Base-by-base conservation (phyloP, 2,797 vertebrate species). In the Enteromius fasciolatus region DNA sequence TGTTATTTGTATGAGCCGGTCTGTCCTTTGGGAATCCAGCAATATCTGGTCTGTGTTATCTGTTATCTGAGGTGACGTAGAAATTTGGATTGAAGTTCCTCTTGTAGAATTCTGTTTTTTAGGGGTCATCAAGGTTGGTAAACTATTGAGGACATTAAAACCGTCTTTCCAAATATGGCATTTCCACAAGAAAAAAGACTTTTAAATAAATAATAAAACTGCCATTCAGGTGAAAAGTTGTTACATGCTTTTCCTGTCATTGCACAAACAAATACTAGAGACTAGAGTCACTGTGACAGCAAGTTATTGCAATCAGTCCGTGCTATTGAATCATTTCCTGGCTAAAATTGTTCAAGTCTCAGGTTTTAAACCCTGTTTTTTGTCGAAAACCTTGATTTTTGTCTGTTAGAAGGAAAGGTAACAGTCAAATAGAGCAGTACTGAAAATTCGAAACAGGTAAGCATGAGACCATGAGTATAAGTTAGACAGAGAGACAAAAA, bases 281-380 rank as follows among this genome's bases (percentile, higher is more conserved):
- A 52, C 28, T 23, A 5, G 50, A 57, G 52, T 75, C 14, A 59
- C 33, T 25, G 2, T 52, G 52, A 57, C 3, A 12, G 20, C 0
- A 2, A 39, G 72, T 31, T 50, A 52, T 52, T 67, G 20, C 28
- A 39, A 54, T 67, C n/a, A 52, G 44, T 39, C 10, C 33, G 23
- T 59, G 25, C 39, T 61, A 17, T 80, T 79, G 25, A 80, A 72
- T 70, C 68, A 80, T 48, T 3, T 80, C 17, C 23, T 70, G 52
- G 6, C 17, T 54, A 15, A 61, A 7, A 80, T 46, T 48, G 36
- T 46, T 57, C 15, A 41, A 33, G n/a, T 41, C 33, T 41, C 18
- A 4, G 25, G 25, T 33, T 50, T 50, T 31, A 36, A 9, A 67
- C 64, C 9, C 18, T 69, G 36, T 36, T 50, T 57, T 44, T 80